phyloP scores from a whole-genome alignment of 2,797 vertebrate genomes.

The Danio jaintianensis region DNA sequence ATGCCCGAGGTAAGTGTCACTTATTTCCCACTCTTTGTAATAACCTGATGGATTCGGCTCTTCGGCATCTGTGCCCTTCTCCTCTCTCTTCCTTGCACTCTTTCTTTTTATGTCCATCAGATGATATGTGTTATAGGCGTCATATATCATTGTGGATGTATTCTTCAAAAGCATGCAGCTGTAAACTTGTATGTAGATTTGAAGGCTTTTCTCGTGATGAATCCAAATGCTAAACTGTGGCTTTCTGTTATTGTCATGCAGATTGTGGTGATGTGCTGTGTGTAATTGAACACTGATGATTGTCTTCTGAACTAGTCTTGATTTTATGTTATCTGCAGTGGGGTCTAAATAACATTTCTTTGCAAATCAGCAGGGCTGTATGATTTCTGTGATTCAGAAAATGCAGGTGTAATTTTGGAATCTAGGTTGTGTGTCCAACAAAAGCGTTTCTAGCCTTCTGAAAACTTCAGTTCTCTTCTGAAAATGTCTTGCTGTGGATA shows the following conservation, averaged over 20 bases:
- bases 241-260: conserved; percentile 11
- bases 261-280: not conserved
- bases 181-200: not conserved
- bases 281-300: not conserved
- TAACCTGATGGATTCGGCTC: conserved; percentile 25
- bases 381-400: no score
- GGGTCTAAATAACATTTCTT: conserved; percentile 10
- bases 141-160: not conserved
- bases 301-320: not conserved
- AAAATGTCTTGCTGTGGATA: no score
- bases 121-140: not conserved
- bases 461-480: no score
- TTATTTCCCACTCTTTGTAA: conserved; percentile 37
- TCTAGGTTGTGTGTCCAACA: no score
- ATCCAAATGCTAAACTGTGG: conserved; percentile 18
- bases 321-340: not conserved
- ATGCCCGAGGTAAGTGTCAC: conserved; percentile 90
- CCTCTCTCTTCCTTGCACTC: not conserved
- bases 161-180: not conserved
- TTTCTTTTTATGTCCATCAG: conserved; percentile 18
- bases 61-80: conserved; percentile 30
- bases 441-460: no score
- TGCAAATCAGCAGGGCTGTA: not conserved
- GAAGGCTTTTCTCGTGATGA: not conserved
- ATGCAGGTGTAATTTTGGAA: no score